Conservation (phyloP, 2,797 vertebrate genomes). For the Heliangelus exortis region DNA sequence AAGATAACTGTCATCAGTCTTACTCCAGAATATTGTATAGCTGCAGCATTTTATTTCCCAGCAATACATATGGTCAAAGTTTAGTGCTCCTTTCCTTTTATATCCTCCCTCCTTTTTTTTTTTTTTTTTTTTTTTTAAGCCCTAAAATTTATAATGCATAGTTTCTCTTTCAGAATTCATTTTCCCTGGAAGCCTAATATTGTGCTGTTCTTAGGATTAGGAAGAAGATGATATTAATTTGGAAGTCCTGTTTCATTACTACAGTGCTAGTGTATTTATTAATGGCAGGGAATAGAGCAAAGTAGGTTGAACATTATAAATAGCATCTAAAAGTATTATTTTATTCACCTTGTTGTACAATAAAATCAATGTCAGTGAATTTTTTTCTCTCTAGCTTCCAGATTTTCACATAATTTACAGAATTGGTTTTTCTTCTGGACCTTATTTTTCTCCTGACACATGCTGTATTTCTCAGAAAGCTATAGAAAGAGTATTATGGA, state of each 20-base stretch:
- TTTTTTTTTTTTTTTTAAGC: background rate
- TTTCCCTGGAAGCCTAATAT: background rate
- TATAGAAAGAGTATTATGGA: background rate
- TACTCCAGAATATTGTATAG: background rate
- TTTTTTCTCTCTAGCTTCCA: slow-evolving; percentile 14
- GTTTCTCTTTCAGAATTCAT: background rate
- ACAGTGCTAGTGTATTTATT: background rate
- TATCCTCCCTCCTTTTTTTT: background rate
- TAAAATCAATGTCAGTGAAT: background rate
- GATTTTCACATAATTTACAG: background rate
- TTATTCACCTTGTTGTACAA: background rate
- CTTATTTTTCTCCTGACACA: background rate
- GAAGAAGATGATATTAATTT: background rate
- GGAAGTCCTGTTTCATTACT: background rate
- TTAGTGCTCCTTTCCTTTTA: background rate
- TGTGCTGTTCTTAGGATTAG: background rate
- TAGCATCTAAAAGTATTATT: background rate
- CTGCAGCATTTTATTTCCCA: background rate
- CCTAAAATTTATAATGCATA: background rate
- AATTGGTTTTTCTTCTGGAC: slow-evolving; percentile 5
- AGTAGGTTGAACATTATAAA: background rate
- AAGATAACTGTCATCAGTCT: background rate
- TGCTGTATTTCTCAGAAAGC: background rate
- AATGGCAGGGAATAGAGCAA: background rate
- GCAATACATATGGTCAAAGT: background rate